Evolutionary conservation across 2,113 vertebrate genomes (phyloP).

Genomic region (Lophochroa leadbeateri): DNA sequence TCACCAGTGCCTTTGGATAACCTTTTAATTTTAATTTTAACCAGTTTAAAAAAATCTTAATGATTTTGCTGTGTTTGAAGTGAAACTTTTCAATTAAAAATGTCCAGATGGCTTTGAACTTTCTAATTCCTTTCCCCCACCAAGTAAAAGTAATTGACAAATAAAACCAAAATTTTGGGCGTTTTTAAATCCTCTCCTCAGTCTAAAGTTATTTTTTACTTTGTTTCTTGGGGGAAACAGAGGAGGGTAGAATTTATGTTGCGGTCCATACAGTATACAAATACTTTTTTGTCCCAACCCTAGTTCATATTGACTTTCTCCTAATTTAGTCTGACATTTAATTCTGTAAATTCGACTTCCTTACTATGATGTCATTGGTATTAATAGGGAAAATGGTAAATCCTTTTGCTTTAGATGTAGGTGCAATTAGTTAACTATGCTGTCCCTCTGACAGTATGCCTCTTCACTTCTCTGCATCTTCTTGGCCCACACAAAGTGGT

Average conservation of each 20-base stretch:
- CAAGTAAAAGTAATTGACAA: background rate
- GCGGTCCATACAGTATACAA: accelerated
- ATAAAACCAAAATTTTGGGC: background rate
- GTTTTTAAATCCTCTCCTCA: background rate
- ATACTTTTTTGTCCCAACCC: background rate
- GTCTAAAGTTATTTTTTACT: background rate
- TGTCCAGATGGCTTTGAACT: background rate
- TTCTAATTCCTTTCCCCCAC: background rate
- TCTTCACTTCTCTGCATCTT: background rate
- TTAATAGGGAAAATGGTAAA: background rate
- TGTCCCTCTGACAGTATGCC: background rate
- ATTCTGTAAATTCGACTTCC: background rate
- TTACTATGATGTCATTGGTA: background rate
- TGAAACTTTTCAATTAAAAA: background rate
- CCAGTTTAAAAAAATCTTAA: background rate
- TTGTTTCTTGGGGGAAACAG: background rate
- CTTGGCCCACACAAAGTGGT: background rate
- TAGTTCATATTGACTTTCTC: background rate
- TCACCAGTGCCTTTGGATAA: background rate
- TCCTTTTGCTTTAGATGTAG: background rate
- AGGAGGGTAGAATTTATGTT: background rate
- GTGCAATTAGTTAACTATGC: background rate
- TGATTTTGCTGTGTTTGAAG: background rate
- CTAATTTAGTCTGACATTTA: background rate
- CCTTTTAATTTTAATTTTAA: background rate